Evolutionary conservation across 2,797 vertebrate species (phyloP).

Genomic region (Gymnocypris eckloni): DNA sequence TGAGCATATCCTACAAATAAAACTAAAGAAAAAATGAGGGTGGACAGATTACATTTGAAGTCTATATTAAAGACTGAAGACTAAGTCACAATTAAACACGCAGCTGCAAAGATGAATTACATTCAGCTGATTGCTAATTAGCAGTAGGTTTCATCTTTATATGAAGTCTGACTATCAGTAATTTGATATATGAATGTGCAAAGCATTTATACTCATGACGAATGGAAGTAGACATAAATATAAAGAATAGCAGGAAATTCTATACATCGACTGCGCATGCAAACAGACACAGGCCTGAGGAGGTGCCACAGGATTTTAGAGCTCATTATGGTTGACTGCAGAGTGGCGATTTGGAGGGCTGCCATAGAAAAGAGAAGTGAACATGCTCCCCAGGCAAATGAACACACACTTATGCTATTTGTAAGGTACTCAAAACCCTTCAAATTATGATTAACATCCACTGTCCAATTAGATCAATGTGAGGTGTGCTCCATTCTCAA

Average conservation of each 20-base stretch:
- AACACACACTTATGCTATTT: constrained; percentile 31
- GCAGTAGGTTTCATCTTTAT: constrained; percentile 4
- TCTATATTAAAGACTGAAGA: neutral
- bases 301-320: constrained; percentile 7
- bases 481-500: neutral
- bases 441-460: constrained; percentile 28
- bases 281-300: constrained; percentile 36
- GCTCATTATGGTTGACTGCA: constrained; percentile 26
- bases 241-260: neutral
- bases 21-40: neutral
- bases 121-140: constrained; percentile 17
- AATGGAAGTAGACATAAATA: neutral
- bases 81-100: constrained; percentile 23
- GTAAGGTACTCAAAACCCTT: constrained; percentile 42
- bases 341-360: constrained; percentile 37
- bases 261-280: neutral
- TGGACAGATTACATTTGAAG: neutral
- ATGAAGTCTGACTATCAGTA: constrained; percentile 10
- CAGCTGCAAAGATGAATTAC: neutral
- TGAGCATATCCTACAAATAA: neutral
- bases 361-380: constrained; percentile 21
- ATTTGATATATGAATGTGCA: neutral
- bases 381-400: constrained; percentile 42
- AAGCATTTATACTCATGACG: neutral
- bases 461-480: constrained; percentile 30